Percentiles rank a stretch among this genome's conserved stretches.
phyloP scores from a whole-genome alignment of 2,888 invertebrate species.

The Apotomis capreana region DNA sequence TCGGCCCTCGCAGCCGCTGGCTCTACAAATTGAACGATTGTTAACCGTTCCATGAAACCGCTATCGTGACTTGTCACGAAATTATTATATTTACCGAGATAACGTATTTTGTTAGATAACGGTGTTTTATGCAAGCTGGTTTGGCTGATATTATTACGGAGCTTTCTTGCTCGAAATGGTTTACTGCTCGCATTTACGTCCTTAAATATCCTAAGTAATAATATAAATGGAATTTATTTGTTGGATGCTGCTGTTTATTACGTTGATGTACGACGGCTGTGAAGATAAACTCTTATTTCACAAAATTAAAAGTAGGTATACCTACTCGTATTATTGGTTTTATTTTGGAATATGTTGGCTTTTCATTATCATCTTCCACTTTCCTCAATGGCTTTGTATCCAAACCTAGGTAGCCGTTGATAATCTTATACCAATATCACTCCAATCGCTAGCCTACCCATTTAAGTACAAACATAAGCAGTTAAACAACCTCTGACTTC shows the following conservation, averaged over 20 bases:
- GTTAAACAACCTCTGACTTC: slow-evolving; percentile 43
- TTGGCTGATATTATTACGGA: slow-evolving; percentile 38
- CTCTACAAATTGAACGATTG: slow-evolving; percentile 82
- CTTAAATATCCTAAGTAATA: slow-evolving; percentile 5
- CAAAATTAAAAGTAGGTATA: neutral
- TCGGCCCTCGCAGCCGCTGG: slow-evolving; percentile 65
- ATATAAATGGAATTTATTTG: slow-evolving; percentile 8
- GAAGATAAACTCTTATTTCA: neutral
- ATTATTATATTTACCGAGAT: slow-evolving; percentile 72
- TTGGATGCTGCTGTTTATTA: neutral
- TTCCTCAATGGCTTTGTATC: neutral
- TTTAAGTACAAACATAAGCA: slow-evolving; percentile 33
- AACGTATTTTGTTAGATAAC: slow-evolving; percentile 63
- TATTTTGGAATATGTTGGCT: neutral
- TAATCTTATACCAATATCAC: slow-evolving; percentile 21
- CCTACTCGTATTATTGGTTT: too few species aligned
- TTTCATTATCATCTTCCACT: neutral
- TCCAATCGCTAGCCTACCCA: slow-evolving; percentile 27
- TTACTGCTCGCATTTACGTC: slow-evolving; percentile 17
- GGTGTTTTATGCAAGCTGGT: slow-evolving; percentile 47
- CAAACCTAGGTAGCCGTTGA: neutral
- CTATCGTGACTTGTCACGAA: slow-evolving; percentile 77
- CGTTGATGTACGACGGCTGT: neutral
- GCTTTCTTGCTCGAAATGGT: slow-evolving; percentile 38
- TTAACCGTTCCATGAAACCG: slow-evolving; percentile 74